These are phyloP conservation scores for Tiliqua scincoides DNA, from an alignment of 2,113 vertebrate species.

Conservation along the genomic window DNA sequence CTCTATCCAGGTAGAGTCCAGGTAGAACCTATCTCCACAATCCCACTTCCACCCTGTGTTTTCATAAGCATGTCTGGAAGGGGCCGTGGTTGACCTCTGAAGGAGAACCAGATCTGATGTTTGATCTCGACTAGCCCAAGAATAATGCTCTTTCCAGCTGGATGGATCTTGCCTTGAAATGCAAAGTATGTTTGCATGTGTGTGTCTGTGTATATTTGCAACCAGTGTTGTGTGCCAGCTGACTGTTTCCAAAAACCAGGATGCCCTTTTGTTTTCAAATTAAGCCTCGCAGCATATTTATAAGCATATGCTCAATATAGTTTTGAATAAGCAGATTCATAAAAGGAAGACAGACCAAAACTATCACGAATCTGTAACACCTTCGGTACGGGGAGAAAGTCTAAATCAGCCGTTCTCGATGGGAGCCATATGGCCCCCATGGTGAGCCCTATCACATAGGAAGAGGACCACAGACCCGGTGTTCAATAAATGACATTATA, in stretches of 20 bases:
- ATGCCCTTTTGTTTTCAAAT: constrained; percentile 13
- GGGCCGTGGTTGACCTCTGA: accelerated
- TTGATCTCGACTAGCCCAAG: accelerated
- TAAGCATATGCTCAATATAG: not conserved
- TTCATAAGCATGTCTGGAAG: not conserved
- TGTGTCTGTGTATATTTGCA: not conserved
- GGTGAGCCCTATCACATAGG: too few relatives aligned
- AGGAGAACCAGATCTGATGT: accelerated
- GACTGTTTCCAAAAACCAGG: not conserved
- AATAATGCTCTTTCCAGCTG: not conserved
- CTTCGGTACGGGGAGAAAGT: not conserved
- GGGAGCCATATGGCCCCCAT: too few relatives aligned
- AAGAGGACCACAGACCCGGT: too few relatives aligned
- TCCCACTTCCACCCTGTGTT: not conserved
- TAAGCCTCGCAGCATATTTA: constrained; percentile 5
- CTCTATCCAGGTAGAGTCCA: too few relatives aligned
- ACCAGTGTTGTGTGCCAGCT: not conserved
- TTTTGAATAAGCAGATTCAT: not conserved
- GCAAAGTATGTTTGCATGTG: accelerated
- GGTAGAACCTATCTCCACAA: not conserved
- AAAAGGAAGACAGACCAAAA: not conserved
- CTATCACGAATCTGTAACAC: not conserved
- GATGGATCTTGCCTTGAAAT: accelerated
- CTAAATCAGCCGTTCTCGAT: too few relatives aligned
- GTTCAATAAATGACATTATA: too few relatives aligned